Evolutionary conservation across 2,797 vertebrate genomes (phyloP), one percentile per base, ranked within the genome.

Genomic region (Arctocebus calabarensis): DNA sequence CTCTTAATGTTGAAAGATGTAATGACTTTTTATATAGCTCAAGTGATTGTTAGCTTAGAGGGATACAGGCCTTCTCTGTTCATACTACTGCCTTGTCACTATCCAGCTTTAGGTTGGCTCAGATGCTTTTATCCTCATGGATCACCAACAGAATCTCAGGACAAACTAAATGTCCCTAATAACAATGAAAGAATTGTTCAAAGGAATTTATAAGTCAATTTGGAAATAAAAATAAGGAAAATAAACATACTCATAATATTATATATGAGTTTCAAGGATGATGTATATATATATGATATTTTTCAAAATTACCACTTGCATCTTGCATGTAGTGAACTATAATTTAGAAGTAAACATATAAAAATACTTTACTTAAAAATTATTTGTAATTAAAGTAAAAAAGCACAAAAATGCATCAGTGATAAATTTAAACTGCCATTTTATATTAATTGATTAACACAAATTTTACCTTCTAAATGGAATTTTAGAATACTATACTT

Each of bases 381-480:
- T 9, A 52, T 79, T 90, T 85, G 19, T 17, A 77, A 66, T 66
- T 81, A 77, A 91, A 78, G 0, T 84, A 52, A 57, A 45, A 79
- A 68, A n/a, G 5, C 68, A 52, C 77, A 66, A 64, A 87, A 81
- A 52, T 20, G 5, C 25, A 20, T 43, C 37, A 75, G 12, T 68
- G 55, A 70, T 1, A 68, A 3, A 23, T 82, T 84, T 12, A 74
- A 64, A 81, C 71, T 3, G 23, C 11, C 34, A 40, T 82, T 40
- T 1, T 40, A 59, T 73, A 2, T 34, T 34, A 52, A 2, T 68
- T 45, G 3, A 45, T 64, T 27, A 85, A 79, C 8, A 85, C 2
- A 73, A 57, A 93, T 19, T 86, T 96, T 48, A 40, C 93, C 22
- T 95, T 74, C 16, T 71, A 64, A 52, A 40, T 37, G 19, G 37